Evolutionary conservation across 1,140 invertebrate species (phyloP), one percentile per base, ranked within the genome.

Genomic region (Vanessa atalanta): DNA sequence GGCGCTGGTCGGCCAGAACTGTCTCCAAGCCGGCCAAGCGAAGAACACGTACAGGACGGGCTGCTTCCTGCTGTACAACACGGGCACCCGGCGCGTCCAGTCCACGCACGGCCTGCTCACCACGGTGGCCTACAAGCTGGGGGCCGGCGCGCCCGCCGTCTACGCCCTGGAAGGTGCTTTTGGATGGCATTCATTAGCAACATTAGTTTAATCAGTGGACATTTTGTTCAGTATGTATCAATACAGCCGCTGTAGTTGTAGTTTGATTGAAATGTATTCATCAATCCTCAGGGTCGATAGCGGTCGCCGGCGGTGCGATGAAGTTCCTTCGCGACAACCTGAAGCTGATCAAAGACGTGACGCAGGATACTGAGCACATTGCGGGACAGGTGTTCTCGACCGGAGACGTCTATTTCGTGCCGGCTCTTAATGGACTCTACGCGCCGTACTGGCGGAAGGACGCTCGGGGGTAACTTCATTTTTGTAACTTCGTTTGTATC

Each of bases 31-130:
- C 14, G 98, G 99, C 0, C 96, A 98, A 87, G 98, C 98, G 0
- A 99, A 99, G 93, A 98, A 97, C 88, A 99, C 99, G 1, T 98
- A 99, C 88, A 96, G 99, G 20, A 99, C 98, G 57, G 99, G 99
- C 0, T 99, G 98, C 80, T 99, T 99, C 88, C 93, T 99, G 15
- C 93, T 99, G 0, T 99, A 97, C 90, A 99, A 99, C 83, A 99
- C 98, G 1, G 99, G 99, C 4, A 94, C 94, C 1, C 94, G 95
- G 92, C 95, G 96, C 15, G 95, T 99, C 1, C 94, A 96, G 67
- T 99, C 98, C 2, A 94, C 95, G 1, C 96, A 98, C 88, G 99
- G 99, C 0, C 93, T 99, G 14, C 84, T 99, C 4, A 99, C 99
- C 3, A 99, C 99, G 1, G 96, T 99, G 2, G 99, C 96, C 0